Percentiles rank a stretch among this genome's conserved stretches.
Evolutionary conservation across 30 jellyfish, hydroid and myxozoan genomes (phyloP).

Genomic region (Catostylus mosaicus): DNA sequence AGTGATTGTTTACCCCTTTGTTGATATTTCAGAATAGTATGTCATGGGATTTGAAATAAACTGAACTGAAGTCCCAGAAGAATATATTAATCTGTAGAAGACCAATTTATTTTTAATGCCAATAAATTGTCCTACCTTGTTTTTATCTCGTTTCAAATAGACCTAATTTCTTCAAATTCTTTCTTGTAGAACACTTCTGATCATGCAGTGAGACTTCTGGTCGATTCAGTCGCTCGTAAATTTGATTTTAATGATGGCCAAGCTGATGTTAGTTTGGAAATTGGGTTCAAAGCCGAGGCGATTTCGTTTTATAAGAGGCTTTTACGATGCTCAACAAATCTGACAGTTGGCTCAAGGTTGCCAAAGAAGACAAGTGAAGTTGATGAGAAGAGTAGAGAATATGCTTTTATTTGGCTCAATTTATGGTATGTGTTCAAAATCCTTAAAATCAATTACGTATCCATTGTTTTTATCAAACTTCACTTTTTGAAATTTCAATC

Average conservation of each 20-base stretch:
- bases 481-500: too few relatives aligned
- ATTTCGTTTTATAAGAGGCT: constrained; percentile 12
- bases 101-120: too few relatives aligned
- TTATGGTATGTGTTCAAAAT: constrained; percentile 33
- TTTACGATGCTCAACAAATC: constrained; percentile 21
- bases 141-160: background rate
- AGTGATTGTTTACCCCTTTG: too few relatives aligned
- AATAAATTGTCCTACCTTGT: background rate
- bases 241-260: background rate
- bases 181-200: constrained; percentile 10
- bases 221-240: constrained; percentile 19
- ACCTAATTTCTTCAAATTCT: background rate
- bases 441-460: too few relatives aligned
- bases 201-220: constrained; percentile 6
- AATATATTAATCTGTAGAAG: too few relatives aligned
- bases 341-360: background rate
- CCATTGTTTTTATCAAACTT: too few relatives aligned
- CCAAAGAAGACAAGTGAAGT: background rate
- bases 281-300: constrained; percentile 1
- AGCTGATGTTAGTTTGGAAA: background rate
- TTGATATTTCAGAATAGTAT: too few relatives aligned
- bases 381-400: constrained; percentile 12
- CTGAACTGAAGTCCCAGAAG: too few relatives aligned
- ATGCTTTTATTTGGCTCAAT: constrained; percentile 28
- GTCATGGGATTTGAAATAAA: too few relatives aligned